Evolutionary conservation across 2,888 invertebrate species (phyloP).

Genomic region (Hermaeophaga mercurialis): DNA sequence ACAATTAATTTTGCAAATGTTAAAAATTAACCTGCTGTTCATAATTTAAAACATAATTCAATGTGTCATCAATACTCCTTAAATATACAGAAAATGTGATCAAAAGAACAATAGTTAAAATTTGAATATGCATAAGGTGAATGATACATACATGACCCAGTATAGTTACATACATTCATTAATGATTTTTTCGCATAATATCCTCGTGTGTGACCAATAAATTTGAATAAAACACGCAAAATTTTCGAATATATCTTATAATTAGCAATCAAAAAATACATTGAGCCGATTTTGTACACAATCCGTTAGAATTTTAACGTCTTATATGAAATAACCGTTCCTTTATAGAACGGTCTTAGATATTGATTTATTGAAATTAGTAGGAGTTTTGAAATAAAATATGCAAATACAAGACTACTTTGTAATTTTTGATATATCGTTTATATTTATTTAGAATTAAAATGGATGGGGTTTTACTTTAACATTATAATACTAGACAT

Average conservation of each 20-base stretch:
- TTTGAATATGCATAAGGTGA: conserved; percentile 1
- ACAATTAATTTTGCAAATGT: not conserved
- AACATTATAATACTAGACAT: too few relatives aligned
- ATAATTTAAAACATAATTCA: not conserved
- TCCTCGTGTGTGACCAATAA: not conserved
- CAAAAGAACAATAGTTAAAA: conserved; percentile 5
- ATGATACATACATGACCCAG: conserved; percentile 2
- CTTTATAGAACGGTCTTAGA: too few relatives aligned
- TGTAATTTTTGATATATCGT: too few relatives aligned
- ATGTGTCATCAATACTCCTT: conserved; percentile 3
- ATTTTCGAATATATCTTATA: not conserved
- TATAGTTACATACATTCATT: not conserved
- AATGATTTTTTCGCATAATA: not conserved
- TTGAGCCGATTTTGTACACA: too few relatives aligned
- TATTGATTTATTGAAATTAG: too few relatives aligned
- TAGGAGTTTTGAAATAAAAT: too few relatives aligned
- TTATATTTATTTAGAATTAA: too few relatives aligned
- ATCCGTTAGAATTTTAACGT: too few relatives aligned
- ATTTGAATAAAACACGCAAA: not conserved
- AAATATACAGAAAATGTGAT: conserved; percentile 6
- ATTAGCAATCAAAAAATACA: too few relatives aligned
- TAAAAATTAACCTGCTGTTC: conserved; percentile 5
- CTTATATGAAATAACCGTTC: too few relatives aligned
- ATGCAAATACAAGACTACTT: too few relatives aligned
- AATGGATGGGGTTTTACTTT: too few relatives aligned